Base-by-base conservation (phyloP, 2,888 invertebrate genomes). In the Nipponacmea schrenckii region DNA sequence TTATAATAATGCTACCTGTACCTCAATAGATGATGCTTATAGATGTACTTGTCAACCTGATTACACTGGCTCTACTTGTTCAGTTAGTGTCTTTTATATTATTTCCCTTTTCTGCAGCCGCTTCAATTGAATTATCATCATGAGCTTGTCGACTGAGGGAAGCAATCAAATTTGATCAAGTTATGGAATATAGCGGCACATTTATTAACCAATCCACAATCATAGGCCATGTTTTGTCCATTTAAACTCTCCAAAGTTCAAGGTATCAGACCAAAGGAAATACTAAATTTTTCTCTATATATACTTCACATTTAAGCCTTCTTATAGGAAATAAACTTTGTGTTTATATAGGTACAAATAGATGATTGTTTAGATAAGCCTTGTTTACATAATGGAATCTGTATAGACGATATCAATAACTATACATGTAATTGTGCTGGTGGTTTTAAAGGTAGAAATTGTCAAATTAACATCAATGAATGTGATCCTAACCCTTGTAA, bases 311-410 rank as follows among this genome's bases (percentile, higher is more conserved):
- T 39, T 39, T 39, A 39, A 8, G 39, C 39, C 7, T 31, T 31
- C 31, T 31, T 7, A 31, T 31, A 31, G 2, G 2, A 39, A 39
- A 39, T 8, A 8, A 39, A 39, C 10, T 39, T 39, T 56, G 8
- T 24, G 2, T 56, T 15, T 4, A 17, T 4, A 14, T 63, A 71
- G 71, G 67, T 63, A 14, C 64, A 71, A 12, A 67, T 77, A 15
- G 74, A 79, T 44, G 75, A 79, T 67, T 80, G 80, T 73, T 70
- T 64, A 27, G 75, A 76, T 24, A 26, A 63, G 48, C 77, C 80
- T 0, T 81, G 83, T 70, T 69, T 73, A 63, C 75, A 79, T 64
- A 76, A 76, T 39, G 80, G 73, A n/a, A 74, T 74, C 39, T 83
- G 83, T 69, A 17, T 65, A 12, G 80, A 81, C 66, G 50, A 20